Conservation (phyloP, 2,888 invertebrate genomes). For the Agriotes lineatus region DNA sequence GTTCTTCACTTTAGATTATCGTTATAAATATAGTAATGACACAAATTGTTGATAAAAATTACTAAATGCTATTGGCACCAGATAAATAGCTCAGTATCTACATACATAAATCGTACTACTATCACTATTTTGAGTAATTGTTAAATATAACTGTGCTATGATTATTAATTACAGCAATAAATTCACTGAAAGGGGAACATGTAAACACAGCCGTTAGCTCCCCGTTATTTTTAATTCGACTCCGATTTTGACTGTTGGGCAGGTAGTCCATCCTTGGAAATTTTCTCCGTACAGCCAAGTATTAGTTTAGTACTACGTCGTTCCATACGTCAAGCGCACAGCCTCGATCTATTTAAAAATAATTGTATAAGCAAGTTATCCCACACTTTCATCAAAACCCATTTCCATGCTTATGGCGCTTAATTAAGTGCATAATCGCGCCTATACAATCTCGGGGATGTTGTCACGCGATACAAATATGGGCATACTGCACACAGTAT, state of each 20-base stretch:
- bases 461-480: constrained; percentile 29
- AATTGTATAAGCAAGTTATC: constrained; percentile 5
- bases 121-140: neutral
- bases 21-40: constrained; percentile 28
- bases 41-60: constrained; percentile 9
- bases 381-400: neutral
- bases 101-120: constrained; percentile 6
- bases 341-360: too few species aligned
- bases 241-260: too few species aligned
- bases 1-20: neutral
- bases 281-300: too few species aligned
- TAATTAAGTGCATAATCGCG: neutral
- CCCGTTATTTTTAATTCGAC: too few species aligned
- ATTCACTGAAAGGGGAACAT: too few species aligned
- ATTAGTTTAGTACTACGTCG: too few species aligned
- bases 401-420: neutral
- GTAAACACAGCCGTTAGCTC: too few species aligned
- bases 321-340: too few species aligned
- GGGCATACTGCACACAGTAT: constrained; percentile 9
- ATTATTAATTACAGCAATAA: too few species aligned
- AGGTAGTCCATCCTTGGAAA: too few species aligned
- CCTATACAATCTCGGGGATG: constrained; percentile 3
- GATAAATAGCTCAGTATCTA: constrained; percentile 6
- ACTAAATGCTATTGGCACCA: constrained; percentile 6
- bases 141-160: neutral